phyloP scores from a whole-genome alignment of 2,888 invertebrate genomes.

The Copidosoma aretas region DNA sequence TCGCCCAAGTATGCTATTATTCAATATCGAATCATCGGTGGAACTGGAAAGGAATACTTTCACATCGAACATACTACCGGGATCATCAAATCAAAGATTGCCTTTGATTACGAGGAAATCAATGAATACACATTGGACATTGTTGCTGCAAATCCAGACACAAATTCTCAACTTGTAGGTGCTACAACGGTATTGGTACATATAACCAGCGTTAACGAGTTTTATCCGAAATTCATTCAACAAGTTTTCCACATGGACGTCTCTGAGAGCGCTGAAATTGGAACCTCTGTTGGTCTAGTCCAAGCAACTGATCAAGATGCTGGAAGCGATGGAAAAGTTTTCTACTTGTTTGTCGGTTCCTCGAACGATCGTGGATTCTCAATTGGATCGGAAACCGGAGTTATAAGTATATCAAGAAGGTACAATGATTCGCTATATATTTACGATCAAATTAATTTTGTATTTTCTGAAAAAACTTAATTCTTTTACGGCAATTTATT shows the following conservation, averaged over 20 bases:
- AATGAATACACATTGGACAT: constrained; percentile 77
- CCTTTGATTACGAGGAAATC: constrained; percentile 88
- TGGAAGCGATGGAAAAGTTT: constrained; percentile 86
- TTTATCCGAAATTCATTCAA: constrained; percentile 85
- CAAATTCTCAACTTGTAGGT: constrained; percentile 73
- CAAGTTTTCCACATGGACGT: constrained; percentile 92
- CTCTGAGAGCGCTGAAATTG: constrained; percentile 88
- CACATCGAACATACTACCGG: constrained; percentile 80
- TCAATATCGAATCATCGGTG: constrained; percentile 81
- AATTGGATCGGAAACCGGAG: constrained; percentile 83
- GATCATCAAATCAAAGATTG: constrained; percentile 74
- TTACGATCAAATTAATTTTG: background rate
- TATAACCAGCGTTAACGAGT: constrained; percentile 87
- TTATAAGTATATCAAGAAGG: constrained; percentile 79
- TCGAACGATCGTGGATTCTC: constrained; percentile 91
- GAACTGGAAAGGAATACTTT: constrained; percentile 77
- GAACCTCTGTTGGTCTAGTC: constrained; percentile 83
- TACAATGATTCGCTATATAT: background rate
- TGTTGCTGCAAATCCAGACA: constrained; percentile 86
- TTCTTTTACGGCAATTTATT: background rate
- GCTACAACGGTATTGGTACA: constrained; percentile 76
- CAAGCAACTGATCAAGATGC: constrained; percentile 89
- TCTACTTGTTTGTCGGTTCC: constrained; percentile 90
- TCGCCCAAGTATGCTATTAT: constrained; percentile 87
- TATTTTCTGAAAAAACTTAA: too few relatives aligned